phyloP scores from a whole-genome alignment of 1,140 invertebrate genomes.

The Macrocentrus cingulum region DNA sequence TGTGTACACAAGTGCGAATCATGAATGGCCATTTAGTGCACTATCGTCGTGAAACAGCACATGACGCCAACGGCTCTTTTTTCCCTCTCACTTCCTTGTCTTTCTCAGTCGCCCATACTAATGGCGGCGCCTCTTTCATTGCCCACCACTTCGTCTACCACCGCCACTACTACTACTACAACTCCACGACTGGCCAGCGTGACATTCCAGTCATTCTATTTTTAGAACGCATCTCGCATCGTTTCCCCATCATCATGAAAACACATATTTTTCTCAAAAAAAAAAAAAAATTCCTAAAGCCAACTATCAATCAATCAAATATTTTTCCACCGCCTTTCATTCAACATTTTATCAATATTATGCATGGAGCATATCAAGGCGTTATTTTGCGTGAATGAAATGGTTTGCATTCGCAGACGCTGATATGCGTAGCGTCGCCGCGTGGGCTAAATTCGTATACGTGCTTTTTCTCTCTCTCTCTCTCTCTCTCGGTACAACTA shows the following conservation, averaged over 20 bases:
- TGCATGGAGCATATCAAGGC: background rate
- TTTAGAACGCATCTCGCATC: too few species aligned
- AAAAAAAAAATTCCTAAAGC: too few species aligned
- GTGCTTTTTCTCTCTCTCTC: slow-evolving; percentile 10
- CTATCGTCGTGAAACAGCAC: background rate
- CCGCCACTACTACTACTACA: background rate
- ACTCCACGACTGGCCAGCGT: too few species aligned
- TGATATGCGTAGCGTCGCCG: slow-evolving; percentile 38
- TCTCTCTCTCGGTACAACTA: too few species aligned
- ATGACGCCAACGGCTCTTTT: background rate
- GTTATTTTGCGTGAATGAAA: slow-evolving; percentile 54
- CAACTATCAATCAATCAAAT: background rate
- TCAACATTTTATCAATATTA: too few species aligned
- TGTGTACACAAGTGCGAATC: background rate
- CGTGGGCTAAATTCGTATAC: slow-evolving; percentile 43
- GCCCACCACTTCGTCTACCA: background rate
- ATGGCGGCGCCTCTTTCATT: background rate
- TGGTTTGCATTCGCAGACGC: slow-evolving; percentile 59
- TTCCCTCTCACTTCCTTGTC: slow-evolving; percentile 8
- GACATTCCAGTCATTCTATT: too few species aligned
- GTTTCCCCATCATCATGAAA: too few species aligned
- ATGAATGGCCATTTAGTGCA: slow-evolving; percentile 12
- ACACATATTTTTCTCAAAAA: too few species aligned
- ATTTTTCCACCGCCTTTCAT: background rate
- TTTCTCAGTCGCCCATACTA: background rate